Percentiles rank a stretch among this genome's conserved stretches.
Conservation (phyloP, 1,140 invertebrate species). For the Acromyrmex charruanus region DNA sequence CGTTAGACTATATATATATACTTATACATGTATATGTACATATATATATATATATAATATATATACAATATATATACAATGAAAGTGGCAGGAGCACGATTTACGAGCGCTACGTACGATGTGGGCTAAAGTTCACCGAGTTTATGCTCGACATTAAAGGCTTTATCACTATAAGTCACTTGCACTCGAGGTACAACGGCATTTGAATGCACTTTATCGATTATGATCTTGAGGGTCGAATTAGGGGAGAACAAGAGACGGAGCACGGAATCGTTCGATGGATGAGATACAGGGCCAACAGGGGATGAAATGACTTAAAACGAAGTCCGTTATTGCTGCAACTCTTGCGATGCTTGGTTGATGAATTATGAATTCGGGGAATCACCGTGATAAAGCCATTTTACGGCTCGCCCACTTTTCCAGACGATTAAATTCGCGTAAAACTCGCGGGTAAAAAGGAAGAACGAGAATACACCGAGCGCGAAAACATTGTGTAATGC, state of each 20-base stretch:
- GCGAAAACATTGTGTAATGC: neutral
- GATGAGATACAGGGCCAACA: neutral
- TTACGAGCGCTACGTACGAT: constrained; percentile 68
- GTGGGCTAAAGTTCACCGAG: constrained; percentile 77
- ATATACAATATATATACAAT: neutral
- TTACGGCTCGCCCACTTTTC: constrained; percentile 55
- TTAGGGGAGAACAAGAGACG: neutral
- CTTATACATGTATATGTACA: neutral
- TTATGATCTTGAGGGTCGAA: constrained; percentile 65
- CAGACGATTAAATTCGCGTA: constrained; percentile 54
- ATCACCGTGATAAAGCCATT: constrained; percentile 40
- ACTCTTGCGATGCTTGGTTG: constrained; percentile 43
- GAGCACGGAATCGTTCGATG: neutral
- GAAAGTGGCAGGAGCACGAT: constrained; percentile 51
- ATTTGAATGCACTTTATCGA: constrained; percentile 79
- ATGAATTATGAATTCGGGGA: constrained; percentile 71
- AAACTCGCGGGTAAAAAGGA: neutral
- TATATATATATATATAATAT: constrained; percentile 1
- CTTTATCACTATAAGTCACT: constrained; percentile 45
- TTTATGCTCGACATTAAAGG: constrained; percentile 76
- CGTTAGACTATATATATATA: neutral
- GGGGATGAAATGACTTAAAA: constrained; percentile 51
- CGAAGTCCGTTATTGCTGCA: constrained; percentile 42
- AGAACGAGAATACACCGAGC: constrained; percentile 11
- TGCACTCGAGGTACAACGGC: constrained; percentile 51